Evolutionary conservation across 2,113 vertebrate species (phyloP).

Genomic region (Anthoscopus minutus): DNA sequence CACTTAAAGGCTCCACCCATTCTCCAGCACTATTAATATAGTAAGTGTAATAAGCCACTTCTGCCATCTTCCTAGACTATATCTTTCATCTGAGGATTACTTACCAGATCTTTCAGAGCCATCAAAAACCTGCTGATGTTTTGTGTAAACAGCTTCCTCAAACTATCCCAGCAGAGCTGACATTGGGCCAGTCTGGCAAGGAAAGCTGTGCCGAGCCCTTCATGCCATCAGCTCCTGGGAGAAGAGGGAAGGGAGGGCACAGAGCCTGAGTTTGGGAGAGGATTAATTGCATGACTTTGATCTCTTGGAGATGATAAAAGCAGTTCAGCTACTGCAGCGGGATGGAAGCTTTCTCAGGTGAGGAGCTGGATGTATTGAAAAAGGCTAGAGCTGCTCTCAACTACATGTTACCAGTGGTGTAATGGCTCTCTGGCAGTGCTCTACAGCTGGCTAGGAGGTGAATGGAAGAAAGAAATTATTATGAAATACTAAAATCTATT

Average conservation of each 20-base stretch:
- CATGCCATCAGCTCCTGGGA: neutral
- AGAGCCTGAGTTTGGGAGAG: neutral
- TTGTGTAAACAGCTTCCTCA: conserved; percentile 65
- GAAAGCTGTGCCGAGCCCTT: conserved; percentile 6
- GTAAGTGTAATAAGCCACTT: conserved; percentile 12
- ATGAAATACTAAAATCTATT: neutral
- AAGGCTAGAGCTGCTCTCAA: neutral
- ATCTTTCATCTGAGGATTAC: conserved; percentile 56
- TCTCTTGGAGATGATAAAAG: conserved; percentile 31
- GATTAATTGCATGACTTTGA: conserved; percentile 48
- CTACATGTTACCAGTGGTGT: neutral
- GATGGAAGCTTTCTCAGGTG: neutral
- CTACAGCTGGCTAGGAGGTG: neutral
- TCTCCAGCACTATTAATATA: neutral
- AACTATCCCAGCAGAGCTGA: conserved; percentile 29
- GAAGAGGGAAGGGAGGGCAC: conserved; percentile 2
- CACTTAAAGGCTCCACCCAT: conserved; percentile 7
- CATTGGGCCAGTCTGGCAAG: conserved; percentile 44
- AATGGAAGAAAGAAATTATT: neutral
- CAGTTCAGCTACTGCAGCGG: neutral
- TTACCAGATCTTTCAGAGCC: conserved; percentile 57
- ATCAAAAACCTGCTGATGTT: conserved; percentile 59
- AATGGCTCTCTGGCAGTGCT: neutral
- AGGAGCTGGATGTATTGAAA: neutral
- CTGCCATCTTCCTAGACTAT: neutral